phyloP scores from a whole-genome alignment of 2,113 vertebrate species.

The Apeltes quadracus region DNA sequence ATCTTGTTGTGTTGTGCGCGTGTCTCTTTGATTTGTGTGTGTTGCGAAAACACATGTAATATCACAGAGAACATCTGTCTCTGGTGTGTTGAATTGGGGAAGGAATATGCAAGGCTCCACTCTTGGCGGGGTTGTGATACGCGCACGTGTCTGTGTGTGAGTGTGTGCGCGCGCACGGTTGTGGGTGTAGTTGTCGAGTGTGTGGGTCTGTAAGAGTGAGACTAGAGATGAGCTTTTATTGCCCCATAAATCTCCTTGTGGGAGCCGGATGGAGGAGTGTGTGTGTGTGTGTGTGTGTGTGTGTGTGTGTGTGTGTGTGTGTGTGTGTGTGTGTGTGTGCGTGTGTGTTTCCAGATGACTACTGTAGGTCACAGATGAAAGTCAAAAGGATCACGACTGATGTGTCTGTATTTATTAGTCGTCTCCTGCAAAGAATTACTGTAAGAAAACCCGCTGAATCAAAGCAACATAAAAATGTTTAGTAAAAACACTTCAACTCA shows the following conservation, averaged over 20 bases:
- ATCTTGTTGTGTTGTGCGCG: neutral
- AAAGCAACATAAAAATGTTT: neutral
- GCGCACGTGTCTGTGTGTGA: conserved; percentile 11
- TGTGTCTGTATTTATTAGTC: neutral
- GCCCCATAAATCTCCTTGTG: conserved; percentile 67
- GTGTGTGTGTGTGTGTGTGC: conserved; percentile 1
- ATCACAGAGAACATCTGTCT: conserved; percentile 77
- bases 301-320: conserved; percentile 24
- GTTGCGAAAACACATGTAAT: conserved; percentile 71
- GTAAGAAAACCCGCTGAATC: neutral
- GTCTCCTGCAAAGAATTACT: neutral
- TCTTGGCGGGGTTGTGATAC: conserved; percentile 53
- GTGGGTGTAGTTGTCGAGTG: conserved; percentile 19
- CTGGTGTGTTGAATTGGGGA: conserved; percentile 47
- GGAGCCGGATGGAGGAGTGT: conserved; percentile 16
- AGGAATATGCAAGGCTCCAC: conserved; percentile 61
- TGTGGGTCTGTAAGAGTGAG: neutral
- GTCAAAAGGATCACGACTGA: neutral
- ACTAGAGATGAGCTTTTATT: conserved; percentile 64
- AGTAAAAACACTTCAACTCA: too few species aligned
- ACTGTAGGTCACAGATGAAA: neutral
- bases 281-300: conserved; percentile 15
- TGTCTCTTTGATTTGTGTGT: conserved; percentile 35
- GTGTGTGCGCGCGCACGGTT: conserved; percentile 15
- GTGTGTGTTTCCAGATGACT: neutral